A percentile compares a stretch with the other conserved stretches of the same genome.
phyloP scores from a whole-genome alignment of 2,113 vertebrate genomes.

The Cinclus mexicanus region DNA sequence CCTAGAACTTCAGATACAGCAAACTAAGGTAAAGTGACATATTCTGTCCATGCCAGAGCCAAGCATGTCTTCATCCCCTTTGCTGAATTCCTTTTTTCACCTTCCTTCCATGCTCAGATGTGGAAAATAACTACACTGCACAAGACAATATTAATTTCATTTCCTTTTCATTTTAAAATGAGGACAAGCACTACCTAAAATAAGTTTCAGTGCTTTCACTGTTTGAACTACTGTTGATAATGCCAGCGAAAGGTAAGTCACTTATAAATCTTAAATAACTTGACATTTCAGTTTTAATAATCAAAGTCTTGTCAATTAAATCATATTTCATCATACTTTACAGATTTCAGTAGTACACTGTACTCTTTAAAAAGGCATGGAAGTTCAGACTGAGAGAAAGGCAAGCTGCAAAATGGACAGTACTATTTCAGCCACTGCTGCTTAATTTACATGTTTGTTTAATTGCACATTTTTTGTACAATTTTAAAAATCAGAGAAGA shows the following conservation, averaged over 20 bases:
- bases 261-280: not conserved
- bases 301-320: constrained; percentile 6
- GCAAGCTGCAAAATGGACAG: not conserved
- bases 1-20: not conserved
- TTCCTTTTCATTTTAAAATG: not conserved
- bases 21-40: not conserved
- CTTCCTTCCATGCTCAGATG: not conserved
- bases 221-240: constrained; percentile 24
- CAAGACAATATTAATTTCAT: not conserved
- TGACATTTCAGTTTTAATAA: constrained; percentile 40
- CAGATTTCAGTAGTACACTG: not conserved
- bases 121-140: not conserved
- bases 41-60: not conserved
- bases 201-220: not conserved
- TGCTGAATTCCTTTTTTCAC: not conserved
- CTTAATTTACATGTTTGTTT: not conserved
- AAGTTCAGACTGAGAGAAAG: not conserved
- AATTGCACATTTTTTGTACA: not conserved
- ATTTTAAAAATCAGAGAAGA: not conserved
- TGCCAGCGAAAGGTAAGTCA: not conserved
- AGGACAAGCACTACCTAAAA: not conserved
- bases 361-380: not conserved
- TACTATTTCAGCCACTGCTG: not conserved
- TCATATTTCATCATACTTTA: not conserved
- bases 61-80: not conserved